phyloP scores from a whole-genome alignment of 2,888 invertebrate genomes.

The Scelioninae gen. 1 region DNA sequence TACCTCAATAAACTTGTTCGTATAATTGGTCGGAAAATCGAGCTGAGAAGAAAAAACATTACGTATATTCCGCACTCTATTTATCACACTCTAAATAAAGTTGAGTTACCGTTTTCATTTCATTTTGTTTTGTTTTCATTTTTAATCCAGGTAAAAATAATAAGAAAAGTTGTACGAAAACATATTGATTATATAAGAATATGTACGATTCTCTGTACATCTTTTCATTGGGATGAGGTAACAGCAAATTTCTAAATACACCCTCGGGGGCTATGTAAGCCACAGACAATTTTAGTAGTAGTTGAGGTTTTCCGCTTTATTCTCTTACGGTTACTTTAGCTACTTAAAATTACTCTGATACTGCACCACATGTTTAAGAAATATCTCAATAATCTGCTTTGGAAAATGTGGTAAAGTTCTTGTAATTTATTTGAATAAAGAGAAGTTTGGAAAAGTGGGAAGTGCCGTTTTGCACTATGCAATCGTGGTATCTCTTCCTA shows the following conservation, averaged over 20 bases:
- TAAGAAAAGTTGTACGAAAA: constrained; percentile 28
- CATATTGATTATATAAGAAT: constrained; percentile 59
- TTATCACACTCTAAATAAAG: no score
- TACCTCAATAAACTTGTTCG: no score
- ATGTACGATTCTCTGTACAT: constrained; percentile 49
- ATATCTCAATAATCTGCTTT: constrained; percentile 80
- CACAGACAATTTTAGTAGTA: constrained; percentile 80
- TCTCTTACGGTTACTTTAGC: constrained; percentile 82
- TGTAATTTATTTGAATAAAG: constrained; percentile 61
- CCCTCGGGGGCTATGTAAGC: constrained; percentile 80
- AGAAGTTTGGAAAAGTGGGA: constrained; percentile 24
- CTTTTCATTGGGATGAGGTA: constrained; percentile 54
- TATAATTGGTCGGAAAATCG: no score
- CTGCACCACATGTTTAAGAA: constrained; percentile 80
- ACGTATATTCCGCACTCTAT: no score
- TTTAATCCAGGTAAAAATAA: constrained; percentile 25
- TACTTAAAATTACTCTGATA: constrained; percentile 82
- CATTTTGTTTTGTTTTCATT: not conserved
- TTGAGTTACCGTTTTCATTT: not conserved
- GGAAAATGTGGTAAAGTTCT: constrained; percentile 26
- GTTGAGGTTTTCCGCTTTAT: constrained; percentile 77
- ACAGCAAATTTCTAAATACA: constrained; percentile 80
- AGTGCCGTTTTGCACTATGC: constrained; percentile 40
- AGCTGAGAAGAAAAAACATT: no score
- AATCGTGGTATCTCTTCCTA: constrained; percentile 53